Evolutionary conservation across 2,113 vertebrate genomes (phyloP).

Genomic region (Podilymbus podiceps): DNA sequence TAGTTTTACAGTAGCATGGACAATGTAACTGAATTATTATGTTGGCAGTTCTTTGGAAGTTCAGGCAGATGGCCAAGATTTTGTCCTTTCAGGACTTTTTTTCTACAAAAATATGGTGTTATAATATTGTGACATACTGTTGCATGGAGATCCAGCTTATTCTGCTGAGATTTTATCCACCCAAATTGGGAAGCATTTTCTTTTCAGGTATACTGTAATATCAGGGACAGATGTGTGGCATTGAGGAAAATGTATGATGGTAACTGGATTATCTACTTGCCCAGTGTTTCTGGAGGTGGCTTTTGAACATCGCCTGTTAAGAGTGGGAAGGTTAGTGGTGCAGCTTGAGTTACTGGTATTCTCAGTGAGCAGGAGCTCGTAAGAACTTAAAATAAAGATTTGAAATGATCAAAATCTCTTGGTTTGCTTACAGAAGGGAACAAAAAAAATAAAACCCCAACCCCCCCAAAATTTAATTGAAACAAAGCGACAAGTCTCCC

Average conservation of each 20-base stretch:
- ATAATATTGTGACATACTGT: not conserved
- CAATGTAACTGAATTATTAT: not conserved
- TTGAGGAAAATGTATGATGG: not conserved
- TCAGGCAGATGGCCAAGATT: not conserved
- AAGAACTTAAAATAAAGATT: not conserved
- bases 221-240: not conserved
- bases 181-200: not conserved
- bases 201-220: not conserved
- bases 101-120: not conserved
- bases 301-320: not conserved
- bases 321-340: not conserved
- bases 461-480: not conserved
- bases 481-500: not conserved
- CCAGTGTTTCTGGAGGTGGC: not conserved
- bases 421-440: not conserved
- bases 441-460: too few species aligned
- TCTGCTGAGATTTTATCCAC: not conserved
- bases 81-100: constrained; percentile 29
- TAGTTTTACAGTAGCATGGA: constrained; percentile 33
- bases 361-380: not conserved
- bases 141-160: not conserved
- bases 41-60: constrained; percentile 7
- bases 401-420: not conserved
- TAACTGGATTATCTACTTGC: not conserved
- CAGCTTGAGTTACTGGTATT: not conserved